Base-by-base conservation (phyloP, 1,140 invertebrate genomes). In the Psilanteris sp. region DNA sequence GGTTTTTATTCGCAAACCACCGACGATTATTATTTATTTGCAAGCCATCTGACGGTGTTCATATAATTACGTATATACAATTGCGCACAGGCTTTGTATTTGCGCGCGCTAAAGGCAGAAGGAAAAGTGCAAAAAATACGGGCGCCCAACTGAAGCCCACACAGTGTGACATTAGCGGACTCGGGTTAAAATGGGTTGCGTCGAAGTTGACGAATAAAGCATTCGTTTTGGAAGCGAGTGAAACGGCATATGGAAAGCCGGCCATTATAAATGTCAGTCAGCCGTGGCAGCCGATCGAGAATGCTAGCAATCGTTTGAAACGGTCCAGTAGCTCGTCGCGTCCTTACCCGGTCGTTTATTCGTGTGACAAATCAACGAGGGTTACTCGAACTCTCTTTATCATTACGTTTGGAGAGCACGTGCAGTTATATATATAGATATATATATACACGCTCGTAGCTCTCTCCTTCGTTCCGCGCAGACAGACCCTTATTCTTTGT, bases 291-390 rank as follows among this genome's bases (percentile, higher is more conserved):
- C 20, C 67, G 55, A 71, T 71, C 48, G 67, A 62, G 48, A 59
- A 43, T 16, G 52, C 24, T 52, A 13, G 54, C 66, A 70, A 71
- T 62, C 55, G 67, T 71, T 71, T 71, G 67, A 62, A 62, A 71
- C 29, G 67, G 67, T 62, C 67, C 39, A 62, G 46, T 48, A 55
- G 55, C 26, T 71, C 46, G 29, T 54, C 48, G 67, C 46, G 39
- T 71, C 55, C 55, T 71, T 71, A 61, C 67, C 46, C 44, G 55
- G 29, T 61, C 54, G 67, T 71, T 71, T 71, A 62, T 71, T 71
- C 66, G 67, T 55, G 67, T 71, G 67, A 71, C 67, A 62, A 71
- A 71, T 71, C 67, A 71, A 55, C 67, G 67, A 59, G 67, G 55
- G 67, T 61, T 54, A 54, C 37, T 46, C 22, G 44, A 10, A 44